Evolutionary conservation across 2,113 vertebrate genomes (phyloP).

Genomic region (Caranx melampygus): DNA sequence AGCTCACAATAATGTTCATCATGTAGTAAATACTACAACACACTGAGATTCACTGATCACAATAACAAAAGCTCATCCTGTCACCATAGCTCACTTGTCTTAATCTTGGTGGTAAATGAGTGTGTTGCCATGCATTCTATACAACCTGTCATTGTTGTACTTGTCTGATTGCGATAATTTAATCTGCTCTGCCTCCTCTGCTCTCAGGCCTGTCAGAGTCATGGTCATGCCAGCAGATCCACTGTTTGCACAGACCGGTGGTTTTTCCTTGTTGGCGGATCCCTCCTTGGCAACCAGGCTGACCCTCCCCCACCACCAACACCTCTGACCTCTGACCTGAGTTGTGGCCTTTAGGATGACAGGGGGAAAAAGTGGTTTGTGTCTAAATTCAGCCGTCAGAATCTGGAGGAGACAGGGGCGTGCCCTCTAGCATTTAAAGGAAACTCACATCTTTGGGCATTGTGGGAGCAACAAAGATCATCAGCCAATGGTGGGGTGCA

Average conservation of each 20-base stretch:
- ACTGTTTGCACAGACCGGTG: conserved; percentile 69
- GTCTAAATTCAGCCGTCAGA: conserved; percentile 74
- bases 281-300: conserved; percentile 75
- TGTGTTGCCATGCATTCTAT: conserved; percentile 43
- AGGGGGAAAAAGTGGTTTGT: conserved; percentile 58
- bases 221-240: conserved; percentile 48
- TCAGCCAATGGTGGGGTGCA: conserved; percentile 58
- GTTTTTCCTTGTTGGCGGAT: conserved; percentile 53
- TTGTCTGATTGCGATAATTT: conserved; percentile 59
- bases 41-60: conserved; percentile 5
- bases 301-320: background rate
- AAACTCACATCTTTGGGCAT: conserved; percentile 65
- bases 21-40: background rate
- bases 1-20: background rate
- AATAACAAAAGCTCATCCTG: conserved; percentile 57
- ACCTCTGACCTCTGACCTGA: conserved; percentile 64
- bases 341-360: conserved; percentile 44
- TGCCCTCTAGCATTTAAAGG: conserved; percentile 57
- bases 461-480: conserved; percentile 64
- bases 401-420: conserved; percentile 64
- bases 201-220: conserved; percentile 69
- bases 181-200: conserved; percentile 52
- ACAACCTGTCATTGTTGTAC: conserved; percentile 58
- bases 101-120: conserved; percentile 57
- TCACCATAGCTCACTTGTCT: conserved; percentile 32